Evolutionary conservation across 2,888 invertebrate species (phyloP).

Genomic region (Hirtodrosophila confusa): DNA sequence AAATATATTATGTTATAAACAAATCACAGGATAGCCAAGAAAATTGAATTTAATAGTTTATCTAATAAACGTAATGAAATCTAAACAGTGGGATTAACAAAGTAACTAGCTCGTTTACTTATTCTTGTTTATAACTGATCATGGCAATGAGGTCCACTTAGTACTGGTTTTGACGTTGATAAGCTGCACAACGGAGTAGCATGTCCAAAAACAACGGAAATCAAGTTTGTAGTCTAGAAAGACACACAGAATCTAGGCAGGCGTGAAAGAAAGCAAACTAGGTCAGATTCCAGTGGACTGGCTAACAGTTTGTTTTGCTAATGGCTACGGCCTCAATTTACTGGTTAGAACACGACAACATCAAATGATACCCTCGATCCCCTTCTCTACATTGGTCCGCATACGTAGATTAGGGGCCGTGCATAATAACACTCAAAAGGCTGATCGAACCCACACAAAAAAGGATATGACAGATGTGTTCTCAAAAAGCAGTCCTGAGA

Average conservation of each 20-base stretch:
- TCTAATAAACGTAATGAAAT: slow-evolving; percentile 15
- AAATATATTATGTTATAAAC: no score
- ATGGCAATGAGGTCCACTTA: slow-evolving; percentile 56
- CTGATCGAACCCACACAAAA: no score
- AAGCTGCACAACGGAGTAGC: slow-evolving; percentile 58
- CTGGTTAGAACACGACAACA: slow-evolving; percentile 30
- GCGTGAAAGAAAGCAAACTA: slow-evolving; percentile 76
- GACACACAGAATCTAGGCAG: slow-evolving; percentile 53
- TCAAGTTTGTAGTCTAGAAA: slow-evolving; percentile 49
- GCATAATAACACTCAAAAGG: neutral
- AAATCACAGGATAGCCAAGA: no score
- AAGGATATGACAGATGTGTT: no score
- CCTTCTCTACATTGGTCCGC: slow-evolving; percentile 15
- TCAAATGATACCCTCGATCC: slow-evolving; percentile 33
- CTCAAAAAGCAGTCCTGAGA: no score
- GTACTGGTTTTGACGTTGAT: slow-evolving; percentile 48
- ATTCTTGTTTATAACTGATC: slow-evolving; percentile 59
- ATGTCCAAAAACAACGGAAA: slow-evolving; percentile 45
- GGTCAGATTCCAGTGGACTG: slow-evolving; percentile 73
- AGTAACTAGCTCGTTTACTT: neutral
- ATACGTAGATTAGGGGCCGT: slow-evolving; percentile 1
- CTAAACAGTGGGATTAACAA: neutral
- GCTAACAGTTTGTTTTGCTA: slow-evolving; percentile 71
- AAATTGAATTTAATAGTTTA: no score
- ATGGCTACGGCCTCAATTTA: slow-evolving; percentile 57